These are phyloP conservation scores for Philopotamus ludificatus DNA, from an alignment of 1,140 invertebrate genomes.

Conservation along the genomic window DNA sequence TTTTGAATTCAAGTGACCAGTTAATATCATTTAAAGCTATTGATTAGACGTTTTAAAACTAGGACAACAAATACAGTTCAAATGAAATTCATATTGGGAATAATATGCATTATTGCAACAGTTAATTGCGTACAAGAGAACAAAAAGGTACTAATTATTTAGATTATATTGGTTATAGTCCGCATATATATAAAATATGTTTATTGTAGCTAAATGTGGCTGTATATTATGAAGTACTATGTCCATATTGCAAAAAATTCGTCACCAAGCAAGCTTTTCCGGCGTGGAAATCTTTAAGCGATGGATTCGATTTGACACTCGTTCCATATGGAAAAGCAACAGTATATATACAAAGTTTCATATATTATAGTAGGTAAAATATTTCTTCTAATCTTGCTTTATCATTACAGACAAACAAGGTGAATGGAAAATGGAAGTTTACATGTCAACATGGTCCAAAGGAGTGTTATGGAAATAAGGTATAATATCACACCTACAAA, in stretches of 20 bases:
- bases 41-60: too few species aligned
- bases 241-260: constrained; percentile 69
- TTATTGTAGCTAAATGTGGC: constrained; percentile 60
- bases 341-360: too few species aligned
- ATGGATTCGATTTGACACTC: constrained; percentile 62
- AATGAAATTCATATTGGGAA: too few species aligned
- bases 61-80: too few species aligned
- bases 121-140: too few species aligned
- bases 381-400: constrained; percentile 11
- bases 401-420: constrained; percentile 53
- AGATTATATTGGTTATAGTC: too few species aligned
- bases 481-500: too few species aligned
- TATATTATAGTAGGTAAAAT: background rate
- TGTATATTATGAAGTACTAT: constrained; percentile 70
- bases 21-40: too few species aligned
- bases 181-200: too few species aligned
- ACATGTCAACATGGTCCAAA: constrained; percentile 72
- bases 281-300: constrained; percentile 57
- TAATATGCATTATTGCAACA: too few species aligned
- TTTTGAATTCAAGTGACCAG: too few species aligned
- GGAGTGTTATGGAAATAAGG: constrained; percentile 75
- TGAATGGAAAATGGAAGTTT: constrained; percentile 59
- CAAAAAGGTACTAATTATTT: too few species aligned
- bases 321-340: constrained; percentile 68
- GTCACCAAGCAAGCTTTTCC: constrained; percentile 67